Base-by-base conservation (phyloP, 2,113 vertebrate genomes). In the Quiscalus mexicanus region DNA sequence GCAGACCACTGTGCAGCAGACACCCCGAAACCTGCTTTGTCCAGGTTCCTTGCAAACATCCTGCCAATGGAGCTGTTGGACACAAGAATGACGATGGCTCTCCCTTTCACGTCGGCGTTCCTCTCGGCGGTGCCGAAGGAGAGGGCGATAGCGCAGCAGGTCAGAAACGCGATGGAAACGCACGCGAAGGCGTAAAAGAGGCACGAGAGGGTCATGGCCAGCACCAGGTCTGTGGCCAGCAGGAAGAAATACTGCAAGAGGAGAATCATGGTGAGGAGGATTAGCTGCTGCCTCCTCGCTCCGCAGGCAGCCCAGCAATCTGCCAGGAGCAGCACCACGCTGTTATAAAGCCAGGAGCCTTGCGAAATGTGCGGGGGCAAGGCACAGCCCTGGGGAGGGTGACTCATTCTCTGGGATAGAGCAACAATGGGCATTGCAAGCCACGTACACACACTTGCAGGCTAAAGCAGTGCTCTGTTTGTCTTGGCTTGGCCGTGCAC, bases 311-410 rank as follows among this genome's bases (percentile, higher is more conserved):
- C 69, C 0, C 28, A 74, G 78, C 80, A 87, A 64, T 79, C 63
- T 93, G 92, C 70, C 20, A n/a, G 92, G 84, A 93, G 63, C 73
- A 37, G 37, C 65, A 35, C 39, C 65, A 33, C 2, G 7, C 77
- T 50, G 55, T 89, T 95, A 85, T 97, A 93, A 97, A 95, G 87
- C 42, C 41, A 31, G 47, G 84, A 49, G 82, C 5, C 4, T 98
- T 98, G 95, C 44, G 23, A 98, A 98, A 97, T 14, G 17, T 56
- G 90, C 7, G 3, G 50, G 86, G 90, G 68, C 90, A 88, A 96
- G 91, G 70, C 93, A 68, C 22, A 74, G 84, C 94, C 94, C 6
- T 5, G 19, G 90, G 95, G 75, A 95, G 71, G 37, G 35, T 97
- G 97, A 97, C 44, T 97, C 90, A 90, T 70, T 49, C 9, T 69